Evolutionary conservation across 2,113 vertebrate species (phyloP).

Genomic region (Aphyosemion australe): DNA sequence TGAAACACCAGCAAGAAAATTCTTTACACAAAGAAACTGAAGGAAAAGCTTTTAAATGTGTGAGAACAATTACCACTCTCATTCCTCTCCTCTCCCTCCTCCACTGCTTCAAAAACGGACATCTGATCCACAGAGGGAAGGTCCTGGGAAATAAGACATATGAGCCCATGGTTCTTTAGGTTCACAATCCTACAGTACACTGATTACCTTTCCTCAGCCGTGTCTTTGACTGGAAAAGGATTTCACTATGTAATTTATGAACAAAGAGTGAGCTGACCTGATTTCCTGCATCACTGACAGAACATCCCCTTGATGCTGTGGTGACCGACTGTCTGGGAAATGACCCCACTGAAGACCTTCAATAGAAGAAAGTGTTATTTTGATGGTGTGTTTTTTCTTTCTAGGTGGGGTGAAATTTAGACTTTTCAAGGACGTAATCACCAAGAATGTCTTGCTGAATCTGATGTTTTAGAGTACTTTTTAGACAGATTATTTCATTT

Average conservation of each 20-base stretch:
- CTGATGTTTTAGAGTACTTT: background rate
- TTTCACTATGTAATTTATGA: background rate
- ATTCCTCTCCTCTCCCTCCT: constrained; percentile 44
- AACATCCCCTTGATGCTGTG: constrained; percentile 37
- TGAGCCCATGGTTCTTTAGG: background rate
- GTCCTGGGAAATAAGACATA: constrained; percentile 32
- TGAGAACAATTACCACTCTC: constrained; percentile 45
- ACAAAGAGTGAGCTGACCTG: constrained; percentile 34
- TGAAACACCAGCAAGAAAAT: no score
- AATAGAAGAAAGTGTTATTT: background rate
- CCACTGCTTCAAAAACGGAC: constrained; percentile 46
- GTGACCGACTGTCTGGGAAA: constrained; percentile 24
- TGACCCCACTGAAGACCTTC: constrained; percentile 38
- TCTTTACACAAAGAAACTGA: background rate
- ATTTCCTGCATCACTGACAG: constrained; percentile 29
- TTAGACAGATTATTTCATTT: background rate
- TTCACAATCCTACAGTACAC: background rate
- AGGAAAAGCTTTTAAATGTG: background rate
- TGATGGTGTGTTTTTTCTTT: background rate
- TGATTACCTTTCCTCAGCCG: background rate
- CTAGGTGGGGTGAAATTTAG: no score
- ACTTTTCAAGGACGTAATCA: no score
- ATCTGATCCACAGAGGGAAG: constrained; percentile 44
- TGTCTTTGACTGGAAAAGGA: background rate
- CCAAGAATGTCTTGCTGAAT: background rate